phyloP scores from a whole-genome alignment of 2,888 invertebrate species.

The Euplagia quadripunctaria region DNA sequence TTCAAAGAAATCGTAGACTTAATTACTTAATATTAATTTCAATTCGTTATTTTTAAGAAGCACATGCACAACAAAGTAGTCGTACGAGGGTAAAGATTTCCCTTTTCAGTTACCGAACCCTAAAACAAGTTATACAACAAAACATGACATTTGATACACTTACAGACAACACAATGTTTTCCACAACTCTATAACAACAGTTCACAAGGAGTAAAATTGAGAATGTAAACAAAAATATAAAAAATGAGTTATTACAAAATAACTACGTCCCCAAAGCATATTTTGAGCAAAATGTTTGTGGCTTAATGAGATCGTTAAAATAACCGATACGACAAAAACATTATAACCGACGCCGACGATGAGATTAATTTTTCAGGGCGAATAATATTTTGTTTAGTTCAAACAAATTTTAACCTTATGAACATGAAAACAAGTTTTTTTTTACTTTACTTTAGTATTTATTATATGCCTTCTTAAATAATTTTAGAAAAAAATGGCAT shows the following conservation, averaged over 20 bases:
- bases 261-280: neutral
- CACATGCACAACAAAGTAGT: neutral
- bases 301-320: slow-evolving; percentile 35
- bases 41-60: neutral
- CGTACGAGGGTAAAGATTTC: neutral
- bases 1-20: neutral
- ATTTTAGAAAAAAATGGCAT: neutral
- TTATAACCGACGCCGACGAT: neutral
- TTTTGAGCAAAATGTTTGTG: slow-evolving; percentile 22
- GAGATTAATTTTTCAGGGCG: neutral
- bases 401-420: neutral
- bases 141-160: neutral
- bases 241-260: neutral
- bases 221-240: neutral
- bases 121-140: neutral
- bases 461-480: neutral
- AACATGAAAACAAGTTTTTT: neutral
- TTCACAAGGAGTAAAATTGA: neutral
- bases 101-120: neutral
- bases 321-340: slow-evolving; percentile 25
- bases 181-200: neutral
- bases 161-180: neutral
- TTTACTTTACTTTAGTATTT: neutral
- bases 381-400: neutral
- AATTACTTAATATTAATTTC: neutral